Evolutionary conservation across 2,888 invertebrate genomes (phyloP).

Genomic region (Odontothrips loti): DNA sequence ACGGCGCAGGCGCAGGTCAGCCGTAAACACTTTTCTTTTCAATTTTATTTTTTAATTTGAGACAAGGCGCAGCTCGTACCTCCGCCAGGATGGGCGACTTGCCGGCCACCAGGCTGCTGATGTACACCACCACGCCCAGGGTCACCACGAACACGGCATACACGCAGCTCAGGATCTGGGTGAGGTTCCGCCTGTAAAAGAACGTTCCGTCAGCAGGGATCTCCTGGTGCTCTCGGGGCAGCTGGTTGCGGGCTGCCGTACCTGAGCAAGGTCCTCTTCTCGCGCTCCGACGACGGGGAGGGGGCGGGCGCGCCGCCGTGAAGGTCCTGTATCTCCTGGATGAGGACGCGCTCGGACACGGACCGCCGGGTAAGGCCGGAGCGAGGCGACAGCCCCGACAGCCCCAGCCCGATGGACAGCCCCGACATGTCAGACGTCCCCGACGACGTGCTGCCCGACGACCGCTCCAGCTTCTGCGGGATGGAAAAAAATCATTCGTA

Average conservation of each 20-base stretch:
- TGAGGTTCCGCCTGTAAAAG: conserved; percentile 58
- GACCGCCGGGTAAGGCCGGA: conserved; percentile 2
- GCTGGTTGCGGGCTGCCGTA: not conserved
- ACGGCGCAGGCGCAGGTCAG: no score
- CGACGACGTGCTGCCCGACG: conserved; percentile 19
- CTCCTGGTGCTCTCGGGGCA: no score
- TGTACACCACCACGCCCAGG: conserved; percentile 60
- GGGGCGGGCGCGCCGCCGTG: not conserved
- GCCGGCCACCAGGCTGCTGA: conserved; percentile 56
- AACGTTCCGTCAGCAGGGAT: no score
- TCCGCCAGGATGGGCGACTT: conserved; percentile 50
- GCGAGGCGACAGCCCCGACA: conserved; percentile 11
- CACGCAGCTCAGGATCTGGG: conserved; percentile 60
- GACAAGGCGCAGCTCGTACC: no score
- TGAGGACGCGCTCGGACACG: conserved; percentile 17
- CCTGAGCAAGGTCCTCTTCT: not conserved
- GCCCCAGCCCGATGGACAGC: not conserved
- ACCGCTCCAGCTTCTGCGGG: conserved; percentile 12
- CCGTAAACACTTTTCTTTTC: no score
- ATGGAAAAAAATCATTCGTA: no score
- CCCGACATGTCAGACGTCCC: conserved; percentile 6
- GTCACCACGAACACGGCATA: conserved; percentile 66
- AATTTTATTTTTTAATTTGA: no score
- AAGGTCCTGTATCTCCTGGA: not conserved
- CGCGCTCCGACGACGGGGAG: not conserved